Conservation (phyloP, 2,797 vertebrate species). For the Hoplostethus atlanticus region DNA sequence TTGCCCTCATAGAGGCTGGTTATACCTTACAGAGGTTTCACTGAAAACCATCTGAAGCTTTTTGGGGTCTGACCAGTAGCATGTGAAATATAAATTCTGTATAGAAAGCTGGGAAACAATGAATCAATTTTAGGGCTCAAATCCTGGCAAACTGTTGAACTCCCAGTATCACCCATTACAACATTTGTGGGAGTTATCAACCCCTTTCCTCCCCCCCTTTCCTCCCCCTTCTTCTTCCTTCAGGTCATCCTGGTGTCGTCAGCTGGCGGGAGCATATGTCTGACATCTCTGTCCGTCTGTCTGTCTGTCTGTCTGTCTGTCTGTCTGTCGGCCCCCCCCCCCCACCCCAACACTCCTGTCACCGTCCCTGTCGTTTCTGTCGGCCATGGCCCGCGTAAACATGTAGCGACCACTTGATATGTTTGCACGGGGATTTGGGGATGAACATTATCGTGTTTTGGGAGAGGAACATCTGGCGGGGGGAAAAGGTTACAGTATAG, state of each 20-base stretch:
- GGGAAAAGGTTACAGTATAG: conserved; percentile 88
- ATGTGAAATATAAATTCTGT: conserved; percentile 42
- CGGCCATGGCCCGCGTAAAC: conserved; percentile 74
- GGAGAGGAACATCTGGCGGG: conserved; percentile 87
- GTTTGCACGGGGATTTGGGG: conserved; percentile 85
- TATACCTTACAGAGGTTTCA: conserved; percentile 39
- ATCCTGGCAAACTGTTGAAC: conserved; percentile 66
- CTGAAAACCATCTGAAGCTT: conserved; percentile 52
- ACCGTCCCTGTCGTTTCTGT: conserved; percentile 78
- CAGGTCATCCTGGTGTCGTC: conserved; percentile 75
- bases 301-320: conserved; percentile 53
- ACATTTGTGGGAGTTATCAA: conserved; percentile 76
- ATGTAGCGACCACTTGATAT: conserved; percentile 85
- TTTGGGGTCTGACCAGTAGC: conserved; percentile 36
- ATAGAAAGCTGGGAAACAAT: conserved; percentile 61
- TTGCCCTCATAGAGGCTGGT: conserved; percentile 10
- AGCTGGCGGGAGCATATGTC: conserved; percentile 79
- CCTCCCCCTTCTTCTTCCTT: conserved; percentile 39
- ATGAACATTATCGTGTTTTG: conserved; percentile 87
- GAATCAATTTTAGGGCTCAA: conserved; percentile 63
- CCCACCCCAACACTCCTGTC: conserved; percentile 43
- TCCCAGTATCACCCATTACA: conserved; percentile 69
- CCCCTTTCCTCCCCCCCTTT: conserved; percentile 55
- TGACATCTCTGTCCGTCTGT: conserved; percentile 63
- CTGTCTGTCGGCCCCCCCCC: conserved; percentile 24